Evolutionary conservation across 2,888 invertebrate species (phyloP), one percentile per base, ranked within the genome.

Genomic region (Leptothorax acervorum): DNA sequence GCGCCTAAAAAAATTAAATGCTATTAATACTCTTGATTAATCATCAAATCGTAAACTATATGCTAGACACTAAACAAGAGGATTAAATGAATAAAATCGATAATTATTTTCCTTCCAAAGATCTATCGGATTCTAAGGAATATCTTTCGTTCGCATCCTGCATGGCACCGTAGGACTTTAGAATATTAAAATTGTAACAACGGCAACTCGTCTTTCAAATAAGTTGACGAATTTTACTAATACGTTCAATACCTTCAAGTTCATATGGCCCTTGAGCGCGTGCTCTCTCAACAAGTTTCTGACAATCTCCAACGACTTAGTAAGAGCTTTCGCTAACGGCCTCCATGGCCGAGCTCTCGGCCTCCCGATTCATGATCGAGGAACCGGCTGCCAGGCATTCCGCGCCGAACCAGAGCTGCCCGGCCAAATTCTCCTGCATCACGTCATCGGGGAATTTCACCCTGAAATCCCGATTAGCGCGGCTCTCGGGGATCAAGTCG

Each of bases 391-490:
- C 99, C 90, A 99, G 96, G 94, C 99, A 99, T 97, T 99, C 99
- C 83, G 99, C 99, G 28, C 99, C 99, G 95, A 99, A 99, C 99
- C 99, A 99, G 65, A 99, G 96, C 95, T 99, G 99, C 0, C 99
- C 99, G 57, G 99, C 99, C 86, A 99, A 96, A 95, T 99, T 99
- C 95, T 99, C 99, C 95, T 99, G 99, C 90, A 99, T 96, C 15
- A 99, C 99, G 95, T 99, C 99, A 94, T 99, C 99, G 0, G 99
- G 99, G 94, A 99, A 99, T 95, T 99, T 99, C 83, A 99, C 99
- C 70, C 99, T 96, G 95, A 99, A 99, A 92, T 99, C 99, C 65
- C 99, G 96, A 89, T 98, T 97, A 82, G 99, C 98, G 81, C 99
- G 96, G 94, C 98, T 98, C 87, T 97, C 97, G 4, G 96, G 96